phyloP scores from a whole-genome alignment of 1,140 invertebrate species.

The Caenorhabditis latens region DNA sequence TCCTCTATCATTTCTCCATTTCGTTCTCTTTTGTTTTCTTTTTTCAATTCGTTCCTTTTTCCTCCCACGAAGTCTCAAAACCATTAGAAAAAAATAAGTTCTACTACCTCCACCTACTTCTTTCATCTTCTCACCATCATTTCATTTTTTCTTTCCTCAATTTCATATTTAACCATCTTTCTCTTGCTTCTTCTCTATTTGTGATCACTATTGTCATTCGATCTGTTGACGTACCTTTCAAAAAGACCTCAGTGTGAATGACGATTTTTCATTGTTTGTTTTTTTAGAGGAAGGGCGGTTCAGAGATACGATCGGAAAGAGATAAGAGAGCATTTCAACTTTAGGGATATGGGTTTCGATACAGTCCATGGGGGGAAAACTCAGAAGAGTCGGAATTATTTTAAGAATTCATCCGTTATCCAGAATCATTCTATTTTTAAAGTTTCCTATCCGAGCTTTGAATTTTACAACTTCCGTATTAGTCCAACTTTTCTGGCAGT shows the following conservation, averaged over 20 bases:
- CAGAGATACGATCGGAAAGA: conserved; percentile 11
- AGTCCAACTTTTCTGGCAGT: neutral
- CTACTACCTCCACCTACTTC: neutral
- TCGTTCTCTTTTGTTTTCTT: neutral
- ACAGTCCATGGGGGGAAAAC: no score
- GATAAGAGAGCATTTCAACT: neutral
- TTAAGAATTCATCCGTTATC: no score
- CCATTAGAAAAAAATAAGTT: conserved; percentile 33
- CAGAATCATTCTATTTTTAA: no score
- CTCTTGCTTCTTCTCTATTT: conserved; percentile 28
- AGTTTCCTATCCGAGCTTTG: no score
- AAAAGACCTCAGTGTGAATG: conserved; percentile 28
- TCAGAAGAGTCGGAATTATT: no score
- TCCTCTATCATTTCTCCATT: neutral
- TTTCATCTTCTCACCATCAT: no score
- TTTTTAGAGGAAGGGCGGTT: neutral
- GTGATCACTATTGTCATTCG: conserved; percentile 55
- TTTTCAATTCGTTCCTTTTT: neutral
- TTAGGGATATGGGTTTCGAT: no score
- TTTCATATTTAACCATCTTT: conserved; percentile 24
- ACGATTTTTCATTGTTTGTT: conserved; percentile 27
- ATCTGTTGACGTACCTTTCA: conserved; percentile 52
- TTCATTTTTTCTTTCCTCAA: no score
- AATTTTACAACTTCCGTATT: neutral
- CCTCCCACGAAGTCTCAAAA: neutral